Conservation (phyloP, 2,113 vertebrate species). For the Campylomormyrus tamandua region DNA sequence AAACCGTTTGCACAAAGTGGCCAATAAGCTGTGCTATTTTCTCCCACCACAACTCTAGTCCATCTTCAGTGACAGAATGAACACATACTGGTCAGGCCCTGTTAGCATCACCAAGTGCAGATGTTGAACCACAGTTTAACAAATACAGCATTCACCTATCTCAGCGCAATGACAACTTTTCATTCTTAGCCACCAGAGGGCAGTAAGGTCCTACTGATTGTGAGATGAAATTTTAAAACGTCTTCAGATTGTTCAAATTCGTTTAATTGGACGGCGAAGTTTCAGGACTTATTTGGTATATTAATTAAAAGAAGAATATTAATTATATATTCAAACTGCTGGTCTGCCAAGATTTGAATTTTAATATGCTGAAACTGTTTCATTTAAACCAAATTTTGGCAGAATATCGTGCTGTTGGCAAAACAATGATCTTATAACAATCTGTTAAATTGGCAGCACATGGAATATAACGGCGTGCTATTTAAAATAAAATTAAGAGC, state of each 20-base stretch:
- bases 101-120: background rate
- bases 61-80: background rate
- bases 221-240: background rate
- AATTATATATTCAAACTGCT: background rate
- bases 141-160: background rate
- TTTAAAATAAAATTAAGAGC: background rate
- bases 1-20: background rate
- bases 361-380: background rate
- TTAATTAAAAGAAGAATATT: background rate
- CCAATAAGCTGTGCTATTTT: background rate
- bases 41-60: background rate
- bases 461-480: background rate
- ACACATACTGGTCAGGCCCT: background rate
- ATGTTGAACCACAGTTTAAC: background rate
- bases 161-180: background rate
- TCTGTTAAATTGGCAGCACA: background rate
- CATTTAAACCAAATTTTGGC: background rate
- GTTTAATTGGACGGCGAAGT: background rate
- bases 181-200: constrained; percentile 31
- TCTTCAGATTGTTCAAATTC: background rate
- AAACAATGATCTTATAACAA: background rate
- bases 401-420: background rate
- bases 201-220: constrained; percentile 15
- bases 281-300: background rate
- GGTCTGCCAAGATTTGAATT: background rate